phyloP scores from a whole-genome alignment of 2,888 invertebrate species.

The Atrina japonica region DNA sequence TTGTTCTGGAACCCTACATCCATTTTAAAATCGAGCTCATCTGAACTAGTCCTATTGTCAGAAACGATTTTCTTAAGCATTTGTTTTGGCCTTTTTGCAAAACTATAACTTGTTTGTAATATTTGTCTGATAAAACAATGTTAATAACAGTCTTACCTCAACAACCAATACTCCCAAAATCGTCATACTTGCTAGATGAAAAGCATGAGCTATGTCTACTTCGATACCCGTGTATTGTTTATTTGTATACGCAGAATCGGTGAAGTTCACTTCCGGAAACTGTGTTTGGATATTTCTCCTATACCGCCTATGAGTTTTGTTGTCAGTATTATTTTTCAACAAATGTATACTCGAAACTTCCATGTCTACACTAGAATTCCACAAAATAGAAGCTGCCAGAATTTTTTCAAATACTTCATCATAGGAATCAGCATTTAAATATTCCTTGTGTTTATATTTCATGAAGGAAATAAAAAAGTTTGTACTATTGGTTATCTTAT shows the following conservation, averaged over 20 bases:
- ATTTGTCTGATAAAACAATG: too few relatives aligned
- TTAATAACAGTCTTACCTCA: slow-evolving; percentile 65
- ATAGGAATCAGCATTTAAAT: slow-evolving; percentile 36
- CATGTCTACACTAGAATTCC: slow-evolving; percentile 33
- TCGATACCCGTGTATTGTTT: slow-evolving; percentile 52
- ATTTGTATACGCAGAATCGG: slow-evolving; percentile 7
- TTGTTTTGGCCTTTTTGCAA: too few relatives aligned
- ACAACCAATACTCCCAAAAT: slow-evolving; percentile 66
- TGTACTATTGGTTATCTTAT: slow-evolving; percentile 52
- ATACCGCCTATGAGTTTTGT: too few relatives aligned
- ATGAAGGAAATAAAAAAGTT: slow-evolving; percentile 53
- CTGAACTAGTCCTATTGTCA: too few relatives aligned
- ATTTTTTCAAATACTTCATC: slow-evolving; percentile 53
- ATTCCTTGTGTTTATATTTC: slow-evolving; percentile 40
- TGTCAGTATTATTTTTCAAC: background rate
- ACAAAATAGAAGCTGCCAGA: slow-evolving; percentile 47
- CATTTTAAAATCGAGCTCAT: too few relatives aligned
- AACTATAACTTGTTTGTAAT: too few relatives aligned
- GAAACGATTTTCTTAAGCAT: too few relatives aligned
- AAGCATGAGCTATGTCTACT: slow-evolving; percentile 71
- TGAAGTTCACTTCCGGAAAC: background rate
- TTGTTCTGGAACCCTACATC: too few relatives aligned
- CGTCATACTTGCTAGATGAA: slow-evolving; percentile 71
- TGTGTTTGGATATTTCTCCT: too few relatives aligned
- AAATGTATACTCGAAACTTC: background rate